Conservation (phyloP, 2,113 vertebrate species). For the Proterorhinus semilunaris region DNA sequence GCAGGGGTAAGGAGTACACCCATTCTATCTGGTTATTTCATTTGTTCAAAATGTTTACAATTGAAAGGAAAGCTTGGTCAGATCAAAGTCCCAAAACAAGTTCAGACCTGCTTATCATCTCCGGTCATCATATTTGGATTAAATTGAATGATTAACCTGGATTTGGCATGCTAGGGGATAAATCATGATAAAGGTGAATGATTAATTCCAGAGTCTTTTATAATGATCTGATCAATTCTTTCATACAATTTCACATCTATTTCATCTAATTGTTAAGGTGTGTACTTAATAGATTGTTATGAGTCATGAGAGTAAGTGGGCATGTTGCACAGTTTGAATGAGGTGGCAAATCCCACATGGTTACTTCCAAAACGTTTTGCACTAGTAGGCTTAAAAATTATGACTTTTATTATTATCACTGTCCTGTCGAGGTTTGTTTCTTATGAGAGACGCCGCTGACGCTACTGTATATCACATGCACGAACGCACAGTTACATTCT, state of each 20-base stretch:
- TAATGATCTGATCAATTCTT: too few relatives aligned
- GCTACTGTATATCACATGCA: background rate
- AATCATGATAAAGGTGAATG: background rate
- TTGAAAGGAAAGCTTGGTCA: background rate
- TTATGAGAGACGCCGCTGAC: conserved; percentile 1
- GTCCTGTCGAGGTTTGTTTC: conserved; percentile 52
- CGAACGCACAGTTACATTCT: conserved; percentile 35
- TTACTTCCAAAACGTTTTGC: conserved; percentile 35
- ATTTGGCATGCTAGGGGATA: background rate
- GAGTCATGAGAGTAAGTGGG: conserved; percentile 15
- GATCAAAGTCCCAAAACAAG: conserved; percentile 34
- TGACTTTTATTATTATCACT: conserved; percentile 20
- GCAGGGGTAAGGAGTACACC: conserved; percentile 80
- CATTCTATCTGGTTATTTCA: background rate
- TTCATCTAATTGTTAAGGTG: too few relatives aligned
- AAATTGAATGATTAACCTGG: conserved; percentile 14
- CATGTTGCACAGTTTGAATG: conserved; percentile 28
- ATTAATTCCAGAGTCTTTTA: background rate
- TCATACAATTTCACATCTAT: too few relatives aligned
- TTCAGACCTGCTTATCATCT: conserved; percentile 2
- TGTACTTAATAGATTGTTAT: background rate
- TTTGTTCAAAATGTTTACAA: conserved; percentile 29
- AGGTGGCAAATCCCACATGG: conserved; percentile 27
- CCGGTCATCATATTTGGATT: background rate
- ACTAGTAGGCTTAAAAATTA: conserved; percentile 1